phyloP scores from a whole-genome alignment of 2,888 invertebrate species.

The Tryphoninae sp. region DNA sequence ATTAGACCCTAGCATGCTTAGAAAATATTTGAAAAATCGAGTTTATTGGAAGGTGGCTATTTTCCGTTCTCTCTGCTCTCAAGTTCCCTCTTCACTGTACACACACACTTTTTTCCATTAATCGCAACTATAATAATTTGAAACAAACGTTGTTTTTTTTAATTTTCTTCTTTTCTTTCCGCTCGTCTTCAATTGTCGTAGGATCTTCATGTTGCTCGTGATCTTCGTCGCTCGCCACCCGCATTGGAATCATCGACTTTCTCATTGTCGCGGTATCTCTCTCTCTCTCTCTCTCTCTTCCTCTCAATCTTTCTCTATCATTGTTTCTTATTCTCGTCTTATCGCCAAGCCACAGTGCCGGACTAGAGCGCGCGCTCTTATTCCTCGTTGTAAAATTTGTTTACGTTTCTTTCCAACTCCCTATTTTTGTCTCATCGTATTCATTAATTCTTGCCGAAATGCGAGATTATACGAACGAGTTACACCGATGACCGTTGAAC shows the following conservation, averaged over 20 bases:
- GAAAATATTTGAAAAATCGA: conserved; percentile 80
- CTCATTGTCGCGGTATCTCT: neutral
- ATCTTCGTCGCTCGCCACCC: conserved; percentile 41
- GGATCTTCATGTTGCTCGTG: conserved; percentile 42
- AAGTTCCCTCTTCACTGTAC: conserved; percentile 72
- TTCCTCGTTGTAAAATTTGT: conserved; percentile 59
- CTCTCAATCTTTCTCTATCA: neutral
- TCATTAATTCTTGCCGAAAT: conserved; percentile 7
- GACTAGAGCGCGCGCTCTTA: conserved; percentile 73
- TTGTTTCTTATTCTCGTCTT: conserved; percentile 27
- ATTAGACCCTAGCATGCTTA: conserved; percentile 78
- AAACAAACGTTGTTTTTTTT: conserved; percentile 51
- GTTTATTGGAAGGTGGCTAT: conserved; percentile 78
- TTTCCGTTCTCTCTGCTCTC: conserved; percentile 45
- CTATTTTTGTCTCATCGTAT: neutral
- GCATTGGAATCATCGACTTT: conserved; percentile 34
- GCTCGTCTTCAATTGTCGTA: conserved; percentile 38
- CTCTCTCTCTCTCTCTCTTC: conserved; percentile 4
- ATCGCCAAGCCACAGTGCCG: conserved; percentile 64
- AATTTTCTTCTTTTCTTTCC: conserved; percentile 53
- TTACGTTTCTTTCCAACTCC: conserved; percentile 18
- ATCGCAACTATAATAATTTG: conserved; percentile 51
- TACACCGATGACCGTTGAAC: conserved; percentile 60
- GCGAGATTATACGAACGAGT: conserved; percentile 17
- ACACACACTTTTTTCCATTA: conserved; percentile 65